These are phyloP conservation scores for Protonemura montana DNA, from an alignment of 2,888 invertebrate species.

Conservation along the genomic window DNA sequence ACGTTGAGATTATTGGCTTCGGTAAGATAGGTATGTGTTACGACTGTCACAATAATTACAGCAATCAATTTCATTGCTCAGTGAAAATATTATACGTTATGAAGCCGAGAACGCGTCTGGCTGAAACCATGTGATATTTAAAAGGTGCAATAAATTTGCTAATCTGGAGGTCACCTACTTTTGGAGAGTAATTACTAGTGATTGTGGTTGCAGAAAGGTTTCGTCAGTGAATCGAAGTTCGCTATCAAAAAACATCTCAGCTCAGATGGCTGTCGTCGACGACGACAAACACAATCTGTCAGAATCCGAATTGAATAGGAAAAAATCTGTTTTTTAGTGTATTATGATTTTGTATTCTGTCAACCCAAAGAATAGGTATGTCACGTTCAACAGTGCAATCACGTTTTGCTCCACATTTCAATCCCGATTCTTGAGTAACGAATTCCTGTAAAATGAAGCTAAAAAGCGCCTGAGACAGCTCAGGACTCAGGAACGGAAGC, in stretches of 20 bases:
- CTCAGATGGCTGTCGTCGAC: neutral
- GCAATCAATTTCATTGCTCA: slow-evolving; percentile 5
- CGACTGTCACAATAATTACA: neutral
- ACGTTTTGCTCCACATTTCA: neutral
- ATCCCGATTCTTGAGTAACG: neutral
- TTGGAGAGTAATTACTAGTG: slow-evolving; percentile 1
- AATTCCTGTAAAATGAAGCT: neutral
- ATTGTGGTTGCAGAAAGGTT: neutral
- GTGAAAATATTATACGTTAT: slow-evolving; percentile 5
- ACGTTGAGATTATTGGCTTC: neutral
- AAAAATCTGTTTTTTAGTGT: neutral
- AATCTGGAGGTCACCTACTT: slow-evolving; percentile 12
- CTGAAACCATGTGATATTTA: neutral
- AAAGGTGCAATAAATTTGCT: slow-evolving; percentile 4
- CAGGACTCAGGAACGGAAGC: neutral
- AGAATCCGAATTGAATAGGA: neutral
- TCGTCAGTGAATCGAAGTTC: neutral
- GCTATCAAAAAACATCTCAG: neutral
- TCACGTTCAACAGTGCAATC: neutral
- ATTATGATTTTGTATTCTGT: neutral
- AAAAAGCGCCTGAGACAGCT: neutral
- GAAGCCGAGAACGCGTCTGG: neutral
- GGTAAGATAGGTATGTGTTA: neutral
- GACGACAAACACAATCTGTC: neutral
- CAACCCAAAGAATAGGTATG: neutral